Percentiles rank a stretch among this genome's conserved stretches.
Conservation (phyloP, 2,797 vertebrate species). For the Intellagama lesueurii region DNA sequence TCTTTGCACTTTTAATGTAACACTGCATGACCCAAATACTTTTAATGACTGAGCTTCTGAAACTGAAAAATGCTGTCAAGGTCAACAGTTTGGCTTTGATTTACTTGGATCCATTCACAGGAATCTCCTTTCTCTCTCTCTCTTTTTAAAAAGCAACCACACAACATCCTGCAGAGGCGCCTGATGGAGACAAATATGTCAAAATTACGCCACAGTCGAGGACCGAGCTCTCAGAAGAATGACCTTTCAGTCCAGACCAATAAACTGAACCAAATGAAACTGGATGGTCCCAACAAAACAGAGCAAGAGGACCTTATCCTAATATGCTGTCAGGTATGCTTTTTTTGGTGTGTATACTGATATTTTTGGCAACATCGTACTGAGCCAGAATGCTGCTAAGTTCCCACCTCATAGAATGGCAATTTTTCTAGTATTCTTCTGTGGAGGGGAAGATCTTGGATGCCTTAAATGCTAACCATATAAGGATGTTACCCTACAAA, state of each 20-base stretch:
- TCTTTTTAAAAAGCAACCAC: slow-evolving; percentile 83
- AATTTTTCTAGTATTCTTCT: neutral
- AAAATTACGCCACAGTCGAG: slow-evolving; percentile 77
- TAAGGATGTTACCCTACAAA: too few relatives aligned
- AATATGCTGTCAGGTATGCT: slow-evolving; percentile 85
- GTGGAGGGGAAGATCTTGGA: neutral
- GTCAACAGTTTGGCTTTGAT: slow-evolving; percentile 8
- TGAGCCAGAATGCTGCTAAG: neutral
- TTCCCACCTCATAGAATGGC: neutral
- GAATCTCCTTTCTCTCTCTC: slow-evolving; percentile 20
- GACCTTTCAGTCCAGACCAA: slow-evolving; percentile 62
- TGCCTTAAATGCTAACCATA: too few relatives aligned
- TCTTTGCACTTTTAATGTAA: neutral
- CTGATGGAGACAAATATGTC: slow-evolving; percentile 87
- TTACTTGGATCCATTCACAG: slow-evolving; percentile 20
- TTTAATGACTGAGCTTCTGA: neutral
- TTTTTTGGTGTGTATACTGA: neutral
- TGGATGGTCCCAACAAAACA: slow-evolving; percentile 67
- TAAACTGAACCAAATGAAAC: slow-evolving; percentile 74
- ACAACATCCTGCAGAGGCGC: slow-evolving; percentile 88
- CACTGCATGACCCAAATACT: neutral
- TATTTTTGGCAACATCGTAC: fast-evolving
- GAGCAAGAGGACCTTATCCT: slow-evolving; percentile 85
- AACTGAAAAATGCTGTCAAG: neutral
- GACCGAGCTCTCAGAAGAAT: slow-evolving; percentile 73